Base-by-base conservation (phyloP, 2,888 invertebrate genomes). In the Heteropelma amictum region DNA sequence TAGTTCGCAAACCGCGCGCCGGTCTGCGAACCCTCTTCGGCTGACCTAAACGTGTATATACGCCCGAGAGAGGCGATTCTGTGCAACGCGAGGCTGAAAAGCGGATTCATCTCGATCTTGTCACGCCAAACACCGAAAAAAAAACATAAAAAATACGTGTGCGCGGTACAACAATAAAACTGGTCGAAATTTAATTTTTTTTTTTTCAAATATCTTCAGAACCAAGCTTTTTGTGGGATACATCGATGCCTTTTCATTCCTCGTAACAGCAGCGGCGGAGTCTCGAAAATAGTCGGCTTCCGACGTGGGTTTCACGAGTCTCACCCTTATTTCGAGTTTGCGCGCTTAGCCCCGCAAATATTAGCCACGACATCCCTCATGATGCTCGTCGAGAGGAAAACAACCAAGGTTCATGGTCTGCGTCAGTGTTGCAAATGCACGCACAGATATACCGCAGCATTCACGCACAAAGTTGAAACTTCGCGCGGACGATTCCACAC, bases 311-410 rank as follows among this genome's bases (percentile, higher is more conserved):
- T n/a, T n/a, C n/a, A n/a, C n/a, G n/a, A n/a, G n/a, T n/a, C n/a
- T n/a, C n/a, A n/a, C n/a, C n/a, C n/a, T n/a, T 84, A 83, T 83
- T 86, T 87, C 84, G 86, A 85, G 84, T 87, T 87, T 87, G 87
- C 86, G 82, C 86, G 85, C 86, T 85, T 83, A 84, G 85, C 82
- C 85, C 81, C 81, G 84, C 85, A 88, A 88, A 88, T 88, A 88
- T 88, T 88, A 86, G 88, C 88, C 84, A 85, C 85, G 85, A 87
- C 87, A 88, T 88, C 88, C 88, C 87, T 86, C 87, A 86, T 86
- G 85, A 85, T 84, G 86, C 85, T 85, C 84, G 86, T 83, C 81
- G 84, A 84, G 84, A 81, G 85, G 83, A 82, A 80, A 82, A 42
- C 83, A 83, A 82, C 79, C 83, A 81, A 61, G 51, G 72, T 67